phyloP scores from a whole-genome alignment of 2,113 vertebrate genomes.

The Poecile atricapillus region DNA sequence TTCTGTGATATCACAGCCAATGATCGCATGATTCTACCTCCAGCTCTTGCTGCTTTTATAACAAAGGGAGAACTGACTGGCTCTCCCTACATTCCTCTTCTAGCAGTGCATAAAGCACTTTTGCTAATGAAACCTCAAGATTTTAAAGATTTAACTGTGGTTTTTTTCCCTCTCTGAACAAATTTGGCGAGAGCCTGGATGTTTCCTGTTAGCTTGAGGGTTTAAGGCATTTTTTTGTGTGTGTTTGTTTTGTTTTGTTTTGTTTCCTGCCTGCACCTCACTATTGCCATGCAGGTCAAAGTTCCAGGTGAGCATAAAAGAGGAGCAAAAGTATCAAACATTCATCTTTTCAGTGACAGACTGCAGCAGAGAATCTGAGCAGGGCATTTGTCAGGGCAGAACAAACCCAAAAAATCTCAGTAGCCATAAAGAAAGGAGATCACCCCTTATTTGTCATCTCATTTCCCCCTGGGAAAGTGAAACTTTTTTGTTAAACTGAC shows the following conservation, averaged over 20 bases:
- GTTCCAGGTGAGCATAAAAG: neutral
- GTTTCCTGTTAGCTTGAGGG: neutral
- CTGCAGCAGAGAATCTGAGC: neutral
- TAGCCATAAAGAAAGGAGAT: neutral
- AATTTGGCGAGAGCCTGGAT: neutral
- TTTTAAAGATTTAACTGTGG: neutral
- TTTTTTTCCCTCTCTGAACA: neutral
- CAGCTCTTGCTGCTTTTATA: neutral
- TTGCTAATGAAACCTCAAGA: neutral
- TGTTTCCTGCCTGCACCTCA: neutral
- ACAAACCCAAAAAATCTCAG: neutral
- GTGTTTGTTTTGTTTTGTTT: neutral
- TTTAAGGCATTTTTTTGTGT: neutral
- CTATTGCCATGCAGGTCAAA: neutral
- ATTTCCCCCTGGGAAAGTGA: neutral
- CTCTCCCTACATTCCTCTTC: neutral
- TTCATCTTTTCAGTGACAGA: neutral
- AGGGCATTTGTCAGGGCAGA: neutral
- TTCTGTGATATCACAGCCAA: neutral
- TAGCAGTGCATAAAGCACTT: neutral
- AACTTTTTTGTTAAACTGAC: neutral
- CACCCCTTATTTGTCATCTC: neutral
- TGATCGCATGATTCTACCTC: neutral
- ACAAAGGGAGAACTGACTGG: neutral
- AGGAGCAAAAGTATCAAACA: neutral